Evolutionary conservation across 2,888 invertebrate species (phyloP).

Genomic region (Acronicta alni): DNA sequence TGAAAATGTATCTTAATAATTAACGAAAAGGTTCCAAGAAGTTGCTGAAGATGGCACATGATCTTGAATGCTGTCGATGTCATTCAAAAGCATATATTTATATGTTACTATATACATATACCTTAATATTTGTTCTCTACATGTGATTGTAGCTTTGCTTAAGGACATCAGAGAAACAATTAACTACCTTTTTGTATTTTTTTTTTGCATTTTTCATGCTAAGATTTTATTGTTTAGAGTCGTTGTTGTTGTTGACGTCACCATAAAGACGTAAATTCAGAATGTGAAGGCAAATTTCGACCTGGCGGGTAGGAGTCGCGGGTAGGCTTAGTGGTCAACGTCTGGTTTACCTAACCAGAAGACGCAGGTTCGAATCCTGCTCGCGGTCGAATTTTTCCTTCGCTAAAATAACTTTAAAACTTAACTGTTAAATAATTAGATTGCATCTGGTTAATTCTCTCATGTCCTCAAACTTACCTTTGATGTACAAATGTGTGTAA

Average conservation of each 20-base stretch:
- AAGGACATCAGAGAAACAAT: constrained; percentile 57
- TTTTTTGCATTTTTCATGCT: too few species aligned
- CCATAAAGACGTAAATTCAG: too few species aligned
- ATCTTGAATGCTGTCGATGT: constrained; percentile 74
- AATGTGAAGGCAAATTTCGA: too few species aligned
- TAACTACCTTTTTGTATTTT: too few species aligned
- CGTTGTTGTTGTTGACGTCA: too few species aligned
- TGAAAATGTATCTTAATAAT: constrained; percentile 3
- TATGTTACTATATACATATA: constrained; percentile 46
- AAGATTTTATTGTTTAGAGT: too few species aligned
- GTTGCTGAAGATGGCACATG: constrained; percentile 72
- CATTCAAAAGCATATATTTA: constrained; percentile 50
- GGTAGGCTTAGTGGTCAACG: too few species aligned
- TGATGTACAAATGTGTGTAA: constrained; percentile 53
- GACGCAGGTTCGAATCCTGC: too few species aligned
- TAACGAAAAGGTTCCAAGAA: constrained; percentile 33
- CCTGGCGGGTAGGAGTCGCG: too few species aligned
- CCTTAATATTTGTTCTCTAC: constrained; percentile 58
- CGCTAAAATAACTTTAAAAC: too few species aligned
- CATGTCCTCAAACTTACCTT: constrained; percentile 43
- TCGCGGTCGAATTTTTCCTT: too few species aligned
- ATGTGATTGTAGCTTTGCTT: constrained; percentile 58
- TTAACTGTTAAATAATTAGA: background rate
- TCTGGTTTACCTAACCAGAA: too few species aligned
- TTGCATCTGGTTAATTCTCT: constrained; percentile 28